These are phyloP conservation scores for Homarus americanus DNA, from an alignment of 1,140 invertebrate species.

Conservation along the genomic window DNA sequence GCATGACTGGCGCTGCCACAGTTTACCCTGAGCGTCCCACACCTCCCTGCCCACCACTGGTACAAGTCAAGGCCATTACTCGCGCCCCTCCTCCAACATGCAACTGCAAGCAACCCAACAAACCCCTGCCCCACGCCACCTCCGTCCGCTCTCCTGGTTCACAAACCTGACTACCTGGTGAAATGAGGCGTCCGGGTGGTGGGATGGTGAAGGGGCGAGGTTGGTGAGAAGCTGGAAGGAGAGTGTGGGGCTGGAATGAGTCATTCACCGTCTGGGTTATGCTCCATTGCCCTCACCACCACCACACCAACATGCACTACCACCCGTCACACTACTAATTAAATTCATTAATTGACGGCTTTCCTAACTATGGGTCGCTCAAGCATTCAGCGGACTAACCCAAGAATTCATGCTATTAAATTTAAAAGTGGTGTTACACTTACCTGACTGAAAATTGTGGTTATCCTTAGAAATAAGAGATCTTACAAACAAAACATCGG, in stretches of 20 bases:
- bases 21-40: not conserved
- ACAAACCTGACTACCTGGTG: not conserved
- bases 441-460: conserved; percentile 37
- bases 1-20: conserved; percentile 1
- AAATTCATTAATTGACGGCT: not conserved
- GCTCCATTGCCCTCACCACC: conserved; percentile 28
- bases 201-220: conserved; percentile 2
- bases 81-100: not conserved
- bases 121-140: not conserved
- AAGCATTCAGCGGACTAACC: not conserved
- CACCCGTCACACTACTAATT: conserved; percentile 15
- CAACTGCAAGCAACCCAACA: not conserved
- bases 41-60: not conserved
- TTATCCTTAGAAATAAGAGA: conserved; percentile 42
- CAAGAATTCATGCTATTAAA: not conserved
- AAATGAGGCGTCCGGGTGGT: not conserved
- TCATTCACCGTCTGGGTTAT: conserved; percentile 42
- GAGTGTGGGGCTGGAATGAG: conserved; percentile 35
- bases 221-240: conserved; percentile 29
- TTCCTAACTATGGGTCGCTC: not conserved
- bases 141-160: not conserved
- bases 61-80: not conserved
- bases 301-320: not conserved
- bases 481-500: conserved; percentile 44
- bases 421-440: not conserved